Evolutionary conservation across 2,888 invertebrate species (phyloP), one percentile per base, ranked within the genome.

Genomic region (Caenorhabditis sp.): DNA sequence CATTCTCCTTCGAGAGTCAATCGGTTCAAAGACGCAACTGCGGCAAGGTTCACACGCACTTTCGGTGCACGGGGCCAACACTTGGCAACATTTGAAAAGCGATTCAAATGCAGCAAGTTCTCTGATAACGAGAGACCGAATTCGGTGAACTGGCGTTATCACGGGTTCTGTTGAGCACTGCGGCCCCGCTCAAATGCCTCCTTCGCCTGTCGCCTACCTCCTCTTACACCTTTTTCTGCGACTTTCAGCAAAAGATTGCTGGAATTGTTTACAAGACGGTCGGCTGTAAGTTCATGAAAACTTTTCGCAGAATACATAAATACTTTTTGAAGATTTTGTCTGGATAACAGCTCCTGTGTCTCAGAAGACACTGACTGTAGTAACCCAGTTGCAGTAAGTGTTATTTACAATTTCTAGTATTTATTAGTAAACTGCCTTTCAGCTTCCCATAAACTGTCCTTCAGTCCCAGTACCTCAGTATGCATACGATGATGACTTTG

Each of bases 401-500:
- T 28, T 26, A n/a, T n/a, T n/a, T n/a, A n/a, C n/a, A n/a, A n/a
- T n/a, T n/a, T n/a, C n/a, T n/a, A n/a, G n/a, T n/a, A n/a, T n/a
- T n/a, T n/a, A n/a, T n/a, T n/a, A n/a, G n/a, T n/a, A n/a, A n/a
- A n/a, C n/a, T 22, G 18, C 22, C 2, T 3, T 70, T 50, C 24
- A 72, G 72, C 44, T 70, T 0, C 37, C 51, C 9, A 47, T 78
- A 5, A 70, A 70, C 51, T 78, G 78, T 40, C 78, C 65, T 0
- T 62, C 65, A 1, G 6, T 72, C 8, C 72, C 72, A 1, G 62
- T 22, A n/a, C 70, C 60, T 44, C 65, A 47, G 24, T 62, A 40
- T 44, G 35, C 64, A 2, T 78, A 78, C n/a, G 35, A 65, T 18
- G 78, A 78, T 20, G 53, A 61, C 2, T 70, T 78, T 35, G 65